phyloP scores from a whole-genome alignment of 2,888 invertebrate species.

The Drosophila mulleri region DNA sequence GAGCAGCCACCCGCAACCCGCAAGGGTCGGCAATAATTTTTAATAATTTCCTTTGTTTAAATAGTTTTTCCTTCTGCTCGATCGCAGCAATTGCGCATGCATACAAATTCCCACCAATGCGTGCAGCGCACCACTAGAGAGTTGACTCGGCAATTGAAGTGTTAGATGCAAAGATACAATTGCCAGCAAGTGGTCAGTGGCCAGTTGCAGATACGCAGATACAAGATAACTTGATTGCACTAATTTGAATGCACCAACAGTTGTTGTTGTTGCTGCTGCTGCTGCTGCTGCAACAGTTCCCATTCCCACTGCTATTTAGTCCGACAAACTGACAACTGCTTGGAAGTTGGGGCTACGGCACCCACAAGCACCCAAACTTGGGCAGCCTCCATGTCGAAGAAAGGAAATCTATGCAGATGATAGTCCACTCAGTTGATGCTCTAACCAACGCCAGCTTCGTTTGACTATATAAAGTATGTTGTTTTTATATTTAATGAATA shows the following conservation, averaged over 20 bases:
- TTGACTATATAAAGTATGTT: no score
- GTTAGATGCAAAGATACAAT: constrained; percentile 78
- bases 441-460: not conserved
- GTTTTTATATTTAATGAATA: no score
- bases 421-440: not conserved
- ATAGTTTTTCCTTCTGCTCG: constrained; percentile 75
- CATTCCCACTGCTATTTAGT: constrained; percentile 69
- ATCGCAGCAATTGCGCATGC: constrained; percentile 56
- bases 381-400: constrained; percentile 29
- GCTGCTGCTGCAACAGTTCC: constrained; percentile 43
- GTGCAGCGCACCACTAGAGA: not conserved
- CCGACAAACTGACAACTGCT: constrained; percentile 45
- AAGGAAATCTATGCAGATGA: constrained; percentile 1
- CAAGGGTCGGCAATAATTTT: constrained; percentile 75
- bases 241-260: constrained; percentile 70
- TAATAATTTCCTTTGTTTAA: constrained; percentile 83
- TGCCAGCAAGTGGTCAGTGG: constrained; percentile 65
- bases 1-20: constrained; percentile 30
- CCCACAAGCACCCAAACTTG: constrained; percentile 46
- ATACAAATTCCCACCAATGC: constrained; percentile 73
- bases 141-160: constrained; percentile 64
- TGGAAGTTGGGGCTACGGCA: constrained; percentile 18
- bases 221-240: constrained; percentile 82
- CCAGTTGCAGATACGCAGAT: constrained; percentile 58
- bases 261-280: no score